These are phyloP conservation scores for Canis aureus DNA, from an alignment of 2,113 vertebrate species.

Conservation along the genomic window DNA sequence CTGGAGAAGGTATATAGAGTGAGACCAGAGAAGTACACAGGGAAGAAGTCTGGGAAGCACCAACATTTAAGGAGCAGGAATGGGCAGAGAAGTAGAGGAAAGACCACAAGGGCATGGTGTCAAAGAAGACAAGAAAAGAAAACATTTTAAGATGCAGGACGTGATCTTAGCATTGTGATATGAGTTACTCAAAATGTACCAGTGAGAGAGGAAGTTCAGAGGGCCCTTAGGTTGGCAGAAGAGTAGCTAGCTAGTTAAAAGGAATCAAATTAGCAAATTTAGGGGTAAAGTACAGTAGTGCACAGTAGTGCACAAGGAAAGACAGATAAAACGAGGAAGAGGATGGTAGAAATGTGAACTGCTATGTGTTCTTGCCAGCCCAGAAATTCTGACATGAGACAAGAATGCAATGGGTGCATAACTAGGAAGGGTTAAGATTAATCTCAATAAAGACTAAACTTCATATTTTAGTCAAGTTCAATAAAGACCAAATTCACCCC, in stretches of 20 bases:
- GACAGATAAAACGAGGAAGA: background rate
- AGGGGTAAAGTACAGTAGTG: background rate
- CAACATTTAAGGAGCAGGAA: background rate
- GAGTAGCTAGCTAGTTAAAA: conserved; percentile 9
- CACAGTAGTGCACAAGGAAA: background rate
- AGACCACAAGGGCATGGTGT: background rate
- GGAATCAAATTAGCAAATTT: background rate
- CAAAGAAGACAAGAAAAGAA: background rate
- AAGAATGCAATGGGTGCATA: background rate
- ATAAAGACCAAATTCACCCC: background rate
- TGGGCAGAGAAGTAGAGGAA: background rate
- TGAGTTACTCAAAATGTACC: background rate
- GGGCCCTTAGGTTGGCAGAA: background rate
- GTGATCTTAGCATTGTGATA: background rate
- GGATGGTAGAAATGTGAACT: background rate
- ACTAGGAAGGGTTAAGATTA: background rate
- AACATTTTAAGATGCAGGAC: background rate
- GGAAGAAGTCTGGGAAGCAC: background rate
- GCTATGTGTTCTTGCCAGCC: background rate
- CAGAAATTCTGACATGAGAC: background rate
- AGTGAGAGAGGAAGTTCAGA: background rate
- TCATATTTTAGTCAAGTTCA: conserved; percentile 16
- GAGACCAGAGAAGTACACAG: background rate
- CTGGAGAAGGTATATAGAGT: background rate
- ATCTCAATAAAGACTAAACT: conserved; percentile 5